Conservation (phyloP, 1,140 invertebrate species). For the Gonioctena quinquepunctata region DNA sequence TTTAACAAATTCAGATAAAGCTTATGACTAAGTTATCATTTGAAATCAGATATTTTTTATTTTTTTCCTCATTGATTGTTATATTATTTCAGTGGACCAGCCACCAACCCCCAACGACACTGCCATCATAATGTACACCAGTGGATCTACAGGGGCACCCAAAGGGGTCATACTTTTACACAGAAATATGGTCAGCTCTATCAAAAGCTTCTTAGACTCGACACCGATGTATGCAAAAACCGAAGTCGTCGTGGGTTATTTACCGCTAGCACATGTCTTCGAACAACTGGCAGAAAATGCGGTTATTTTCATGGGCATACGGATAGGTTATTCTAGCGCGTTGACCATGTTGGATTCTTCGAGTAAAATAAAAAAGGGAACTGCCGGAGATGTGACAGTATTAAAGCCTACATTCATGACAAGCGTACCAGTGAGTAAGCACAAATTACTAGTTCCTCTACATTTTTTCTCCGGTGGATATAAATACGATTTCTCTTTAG, state of each 20-base stretch:
- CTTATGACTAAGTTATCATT: no score
- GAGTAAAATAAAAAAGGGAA: conserved; percentile 92
- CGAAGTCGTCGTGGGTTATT: conserved; percentile 90
- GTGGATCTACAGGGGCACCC: conserved; percentile 88
- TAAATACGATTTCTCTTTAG: no score
- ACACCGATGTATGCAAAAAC: conserved; percentile 67
- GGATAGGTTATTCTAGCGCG: conserved; percentile 95
- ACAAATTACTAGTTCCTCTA: no score
- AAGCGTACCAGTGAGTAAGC: conserved; percentile 80
- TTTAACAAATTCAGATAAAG: no score
- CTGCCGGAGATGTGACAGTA: conserved; percentile 86
- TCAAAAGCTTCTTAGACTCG: conserved; percentile 83
- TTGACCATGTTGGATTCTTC: conserved; percentile 93
- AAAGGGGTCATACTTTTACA: conserved; percentile 88
- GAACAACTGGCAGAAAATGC: conserved; percentile 83
- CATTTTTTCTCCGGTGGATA: no score
- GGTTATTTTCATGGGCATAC: conserved; percentile 75
- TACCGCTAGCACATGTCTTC: conserved; percentile 96
- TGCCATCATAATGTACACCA: conserved; percentile 95
- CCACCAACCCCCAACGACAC: conserved; percentile 73
- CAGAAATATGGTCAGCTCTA: conserved; percentile 84
- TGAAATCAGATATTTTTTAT: no score
- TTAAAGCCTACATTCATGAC: conserved; percentile 93
- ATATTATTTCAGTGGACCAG: background rate
- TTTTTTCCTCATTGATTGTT: no score